These are phyloP conservation scores for Thera britannica DNA, from an alignment of 2,888 invertebrate genomes.

Conservation along the genomic window DNA sequence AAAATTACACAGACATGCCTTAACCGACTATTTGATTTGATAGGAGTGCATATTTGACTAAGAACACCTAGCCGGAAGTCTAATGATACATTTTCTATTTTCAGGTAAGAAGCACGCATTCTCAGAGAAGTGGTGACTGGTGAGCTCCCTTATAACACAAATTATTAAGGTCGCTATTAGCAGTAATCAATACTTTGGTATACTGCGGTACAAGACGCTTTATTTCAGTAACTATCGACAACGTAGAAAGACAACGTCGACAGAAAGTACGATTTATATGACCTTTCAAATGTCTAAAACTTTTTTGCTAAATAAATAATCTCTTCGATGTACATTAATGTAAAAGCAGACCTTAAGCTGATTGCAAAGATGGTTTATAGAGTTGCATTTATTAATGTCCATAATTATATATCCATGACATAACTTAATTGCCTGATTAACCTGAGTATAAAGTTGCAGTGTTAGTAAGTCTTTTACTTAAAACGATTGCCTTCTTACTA, in stretches of 20 bases:
- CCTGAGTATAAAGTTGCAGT: constrained; percentile 18
- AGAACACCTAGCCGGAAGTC: constrained; percentile 39
- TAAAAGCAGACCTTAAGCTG: no score
- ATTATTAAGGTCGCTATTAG: background rate
- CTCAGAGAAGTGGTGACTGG: constrained; percentile 30
- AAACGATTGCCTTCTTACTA: constrained; percentile 68
- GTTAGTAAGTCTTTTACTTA: constrained; percentile 39
- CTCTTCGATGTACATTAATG: no score
- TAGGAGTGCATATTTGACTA: constrained; percentile 28
- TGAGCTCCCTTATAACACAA: constrained; percentile 1
- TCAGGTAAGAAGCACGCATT: constrained; percentile 57
- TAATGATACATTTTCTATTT: constrained; percentile 57
- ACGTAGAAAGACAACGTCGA: no score
- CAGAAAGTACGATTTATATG: no score
- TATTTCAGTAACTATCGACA: background rate
- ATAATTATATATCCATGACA: no score
- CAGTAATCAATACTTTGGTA: background rate
- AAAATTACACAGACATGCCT: constrained; percentile 16
- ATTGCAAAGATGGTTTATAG: no score
- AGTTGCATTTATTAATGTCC: no score
- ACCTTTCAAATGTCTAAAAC: no score
- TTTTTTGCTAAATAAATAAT: no score
- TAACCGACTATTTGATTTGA: constrained; percentile 10
- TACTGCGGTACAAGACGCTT: background rate
- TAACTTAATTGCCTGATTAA: constrained; percentile 5